Base-by-base conservation (phyloP, 2,797 vertebrate genomes). In the Pseudocheirus occidentalis region DNA sequence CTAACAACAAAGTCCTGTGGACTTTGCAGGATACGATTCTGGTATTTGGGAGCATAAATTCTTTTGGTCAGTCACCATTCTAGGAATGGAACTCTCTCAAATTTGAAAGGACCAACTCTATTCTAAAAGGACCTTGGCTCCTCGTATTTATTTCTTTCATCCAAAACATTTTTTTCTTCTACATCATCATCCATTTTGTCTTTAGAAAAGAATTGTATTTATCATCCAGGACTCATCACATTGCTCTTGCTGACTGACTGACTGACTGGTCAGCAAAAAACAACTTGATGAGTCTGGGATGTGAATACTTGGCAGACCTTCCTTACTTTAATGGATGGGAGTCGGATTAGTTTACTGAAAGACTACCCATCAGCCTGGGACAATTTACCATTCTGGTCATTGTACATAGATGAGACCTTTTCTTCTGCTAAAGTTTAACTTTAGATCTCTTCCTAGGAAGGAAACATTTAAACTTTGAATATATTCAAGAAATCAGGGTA, bases 191-290 rank as follows among this genome's bases (percentile, higher is more conserved):
- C 96, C 97, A 92, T 98, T 98, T 96, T 94, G 97, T 95, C 89
- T 98, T 92, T 94, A 94, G 73, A 97, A 58, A 21, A 94, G 94
- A 98, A 95, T 40, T 57, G 90, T 90, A 95, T 93, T 95, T 97
- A 98, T 98, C 96, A 98, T 92, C 96, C 0, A 96, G 59, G 94
- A 94, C 91, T 98, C 96, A 93, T 53, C 40, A 31, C 90, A 96
- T 81, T 96, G 94, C 52, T 98, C 95, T 97, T 96, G 92, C 92
- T 97, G 97, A 97, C 97, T 98, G 97, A 97, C 97, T 98, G 97
- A 97, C 97, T 95, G 96, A 98, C 94, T 94, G 97, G 96, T 97
- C 96, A 98, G 98, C 97, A 98, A 94, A 97, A 96, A 96, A 66
- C 31, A 94, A 96, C 95, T 73, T 94, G 97, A 98, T 98, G 97